A percentile compares a stretch with the other conserved stretches of the same genome.
Evolutionary conservation across 2,113 vertebrate genomes (phyloP).

Genomic region (Heloderma charlesbogerti): DNA sequence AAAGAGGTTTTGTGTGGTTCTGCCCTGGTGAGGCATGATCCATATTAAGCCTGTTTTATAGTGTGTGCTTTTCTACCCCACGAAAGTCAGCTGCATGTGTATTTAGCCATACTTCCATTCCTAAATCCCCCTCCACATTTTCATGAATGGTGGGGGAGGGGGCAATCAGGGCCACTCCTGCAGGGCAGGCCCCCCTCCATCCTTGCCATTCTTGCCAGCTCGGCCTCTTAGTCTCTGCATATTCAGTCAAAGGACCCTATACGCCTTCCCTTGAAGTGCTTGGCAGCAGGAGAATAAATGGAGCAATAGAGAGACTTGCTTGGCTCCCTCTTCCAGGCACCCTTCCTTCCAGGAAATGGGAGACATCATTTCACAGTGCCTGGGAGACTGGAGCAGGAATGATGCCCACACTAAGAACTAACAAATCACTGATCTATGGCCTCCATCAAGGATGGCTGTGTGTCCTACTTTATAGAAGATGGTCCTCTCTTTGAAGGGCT

Average conservation of each 20-base stretch:
- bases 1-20: neutral
- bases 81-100: neutral
- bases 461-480: too few species aligned
- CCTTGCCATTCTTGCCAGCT: neutral
- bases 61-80: too few species aligned
- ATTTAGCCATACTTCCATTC: neutral
- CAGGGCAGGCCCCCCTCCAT: neutral
- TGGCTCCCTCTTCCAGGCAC: too few species aligned
- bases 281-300: neutral
- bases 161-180: neutral
- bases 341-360: too few species aligned
- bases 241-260: neutral
- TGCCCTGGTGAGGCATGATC: neutral
- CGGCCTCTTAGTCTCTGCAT: neutral
- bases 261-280: neutral
- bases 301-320: too few species aligned
- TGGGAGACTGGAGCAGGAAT: neutral
- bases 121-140: neutral
- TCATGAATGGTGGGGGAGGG: neutral
- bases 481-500: too few species aligned
- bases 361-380: neutral
- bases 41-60: neutral
- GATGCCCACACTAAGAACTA: neutral
- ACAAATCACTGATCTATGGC: neutral
- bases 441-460: too few species aligned